A percentile compares a stretch with the other conserved stretches of the same genome.
These are phyloP conservation scores for Synodontis membranacea DNA, from an alignment of 2,113 vertebrate species.

Conservation along the genomic window DNA sequence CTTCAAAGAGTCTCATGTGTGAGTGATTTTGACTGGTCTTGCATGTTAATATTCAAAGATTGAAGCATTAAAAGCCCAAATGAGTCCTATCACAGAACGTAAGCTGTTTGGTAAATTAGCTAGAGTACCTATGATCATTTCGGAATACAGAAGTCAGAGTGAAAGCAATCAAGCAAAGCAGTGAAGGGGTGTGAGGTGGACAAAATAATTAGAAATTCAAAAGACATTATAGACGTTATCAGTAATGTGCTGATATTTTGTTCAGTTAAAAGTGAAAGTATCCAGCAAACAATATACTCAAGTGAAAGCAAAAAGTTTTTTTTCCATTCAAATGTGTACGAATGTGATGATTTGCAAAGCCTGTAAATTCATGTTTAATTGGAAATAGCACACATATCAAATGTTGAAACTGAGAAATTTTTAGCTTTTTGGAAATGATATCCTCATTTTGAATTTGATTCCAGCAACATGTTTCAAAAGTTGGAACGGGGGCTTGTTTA, in stretches of 20 bases:
- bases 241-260: background rate
- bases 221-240: background rate
- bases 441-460: too few relatives aligned
- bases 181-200: background rate
- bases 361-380: too few relatives aligned
- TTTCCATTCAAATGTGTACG: background rate
- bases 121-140: constrained; percentile 1
- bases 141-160: background rate
- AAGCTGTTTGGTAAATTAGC: constrained; percentile 27
- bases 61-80: background rate
- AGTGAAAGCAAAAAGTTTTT: background rate
- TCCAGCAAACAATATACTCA: background rate
- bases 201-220: background rate
- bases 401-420: too few relatives aligned
- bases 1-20: background rate
- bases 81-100: background rate
- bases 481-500: too few relatives aligned
- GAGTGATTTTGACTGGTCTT: background rate
- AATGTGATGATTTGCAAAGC: too few relatives aligned
- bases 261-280: background rate
- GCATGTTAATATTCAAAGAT: constrained; percentile 11
- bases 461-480: too few relatives aligned
- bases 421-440: too few relatives aligned
- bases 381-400: too few relatives aligned
- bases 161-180: constrained; percentile 18